Percentiles rank a stretch among this genome's conserved stretches.
Conservation (phyloP, 1,140 invertebrate species). For the Musca vetustissima region DNA sequence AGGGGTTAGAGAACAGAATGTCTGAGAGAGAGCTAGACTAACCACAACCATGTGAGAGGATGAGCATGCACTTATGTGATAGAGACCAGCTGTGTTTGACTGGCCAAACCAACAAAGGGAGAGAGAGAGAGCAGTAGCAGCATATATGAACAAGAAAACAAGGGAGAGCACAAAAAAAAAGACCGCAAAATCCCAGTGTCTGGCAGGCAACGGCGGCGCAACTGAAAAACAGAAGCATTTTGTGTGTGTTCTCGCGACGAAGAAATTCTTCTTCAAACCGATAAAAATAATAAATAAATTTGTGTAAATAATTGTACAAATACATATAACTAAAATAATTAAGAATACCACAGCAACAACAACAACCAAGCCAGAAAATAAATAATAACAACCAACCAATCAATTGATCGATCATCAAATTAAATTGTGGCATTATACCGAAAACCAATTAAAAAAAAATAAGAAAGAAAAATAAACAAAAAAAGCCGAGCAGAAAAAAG, state of each 20-base stretch:
- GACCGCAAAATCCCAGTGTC: slow-evolving; percentile 25
- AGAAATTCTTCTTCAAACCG: slow-evolving; percentile 46
- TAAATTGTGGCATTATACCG: slow-evolving; percentile 13
- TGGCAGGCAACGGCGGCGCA: slow-evolving; percentile 22
- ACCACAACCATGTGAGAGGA: too few species aligned
- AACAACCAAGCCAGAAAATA: too few species aligned
- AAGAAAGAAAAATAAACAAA: slow-evolving; percentile 1
- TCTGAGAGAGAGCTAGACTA: too few species aligned
- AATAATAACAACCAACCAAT: too few species aligned
- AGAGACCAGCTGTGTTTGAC: too few species aligned
- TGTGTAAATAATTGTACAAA: slow-evolving; percentile 18
- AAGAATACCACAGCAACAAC: background rate
- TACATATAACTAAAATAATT: slow-evolving; percentile 9
- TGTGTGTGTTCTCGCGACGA: slow-evolving; percentile 52
- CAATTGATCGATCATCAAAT: background rate
- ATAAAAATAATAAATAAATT: slow-evolving; percentile 23
- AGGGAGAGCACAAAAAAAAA: background rate
- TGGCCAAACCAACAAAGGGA: too few species aligned
- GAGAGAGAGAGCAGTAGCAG: too few species aligned
- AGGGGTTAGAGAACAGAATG: too few species aligned
- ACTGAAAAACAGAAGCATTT: slow-evolving; percentile 40
- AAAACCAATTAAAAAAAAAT: slow-evolving; percentile 10
- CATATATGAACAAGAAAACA: background rate
- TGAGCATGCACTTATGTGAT: too few species aligned
- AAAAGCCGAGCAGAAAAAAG: background rate